Base-by-base conservation (phyloP, 2,888 invertebrate species). In the Pachliopta kotzebuea region DNA sequence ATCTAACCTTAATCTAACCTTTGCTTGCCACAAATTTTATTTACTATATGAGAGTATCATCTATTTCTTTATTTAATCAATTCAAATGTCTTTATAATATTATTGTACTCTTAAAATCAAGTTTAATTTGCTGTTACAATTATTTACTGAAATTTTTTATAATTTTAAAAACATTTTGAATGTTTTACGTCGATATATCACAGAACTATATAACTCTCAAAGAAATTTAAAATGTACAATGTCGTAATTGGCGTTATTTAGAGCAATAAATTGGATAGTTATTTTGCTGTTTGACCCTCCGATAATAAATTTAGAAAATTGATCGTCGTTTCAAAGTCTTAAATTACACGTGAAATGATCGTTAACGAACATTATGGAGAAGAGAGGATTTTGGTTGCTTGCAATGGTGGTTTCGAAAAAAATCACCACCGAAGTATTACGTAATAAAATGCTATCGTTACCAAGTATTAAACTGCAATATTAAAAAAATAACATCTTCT, bases 281-380 rank as follows among this genome's bases (percentile, higher is more conserved):
- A 50, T 20, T 23, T 63, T 11, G 4, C 18, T 26, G 52, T 31
- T 45, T 60, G 53, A 65, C 57, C 60, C 31, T 60, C 42, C 64
- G 29, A 42, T 42, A 50, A 56, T 64, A 60, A 64, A 56, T 60
- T 45, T 65, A 31, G 11, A 20, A 49, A 65, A 65, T 65, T 56
- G 53, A 56, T 65, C 53, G 31, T 42, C 9, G 21, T 49, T 54
- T 24, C 45, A 45, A 64, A 23, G n/a, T 56, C 31, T 37, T 21
- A 20, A 42, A 45, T 31, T 23, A 52, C 65, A 65, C 65, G 65
- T 45, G 53, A 65, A 56, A 53, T 61, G 60, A 52, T 65, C 65
- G 53, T 65, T 65, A 65, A 60, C 37, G 17, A 31, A 59, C 60
- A 49, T 65, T 65, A 53, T 53, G 23, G n/a, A 59, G 24, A 57